phyloP scores from a whole-genome alignment of 2,797 vertebrate genomes.

The Graptemys geographica region DNA sequence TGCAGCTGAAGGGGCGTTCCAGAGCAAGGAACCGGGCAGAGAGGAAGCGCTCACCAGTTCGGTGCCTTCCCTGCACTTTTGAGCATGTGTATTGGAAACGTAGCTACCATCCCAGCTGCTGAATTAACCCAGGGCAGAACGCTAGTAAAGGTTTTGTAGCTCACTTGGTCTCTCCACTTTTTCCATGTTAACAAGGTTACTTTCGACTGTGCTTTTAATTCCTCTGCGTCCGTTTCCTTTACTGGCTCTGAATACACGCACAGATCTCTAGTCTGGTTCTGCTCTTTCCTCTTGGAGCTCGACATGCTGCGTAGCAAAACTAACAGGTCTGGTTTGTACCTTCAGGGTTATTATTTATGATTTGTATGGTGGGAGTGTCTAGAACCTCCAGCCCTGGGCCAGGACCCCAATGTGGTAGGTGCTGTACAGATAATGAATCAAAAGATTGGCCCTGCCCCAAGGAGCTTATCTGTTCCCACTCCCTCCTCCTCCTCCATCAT shows the following conservation, averaged over 20 bases:
- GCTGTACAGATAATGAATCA: neutral
- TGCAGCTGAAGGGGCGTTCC: neutral
- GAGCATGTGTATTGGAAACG: neutral
- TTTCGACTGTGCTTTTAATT: slow-evolving; percentile 48
- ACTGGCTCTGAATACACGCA: slow-evolving; percentile 52
- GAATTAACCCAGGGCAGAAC: neutral
- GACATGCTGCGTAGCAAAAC: accelerated
- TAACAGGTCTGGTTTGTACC: accelerated
- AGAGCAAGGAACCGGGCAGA: neutral
- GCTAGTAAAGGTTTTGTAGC: neutral
- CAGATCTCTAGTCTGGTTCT: slow-evolving; percentile 33
- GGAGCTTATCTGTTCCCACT: neutral
- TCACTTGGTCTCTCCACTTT: accelerated
- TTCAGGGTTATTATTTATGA: neutral
- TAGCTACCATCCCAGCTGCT: neutral
- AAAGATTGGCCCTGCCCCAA: neutral
- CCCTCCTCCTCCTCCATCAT: neutral
- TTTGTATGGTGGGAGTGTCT: neutral
- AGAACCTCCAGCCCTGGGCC: neutral
- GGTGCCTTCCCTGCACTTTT: neutral
- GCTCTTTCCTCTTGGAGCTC: slow-evolving; percentile 34
- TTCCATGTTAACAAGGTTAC: neutral
- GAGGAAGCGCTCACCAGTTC: neutral
- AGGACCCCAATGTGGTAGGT: neutral
- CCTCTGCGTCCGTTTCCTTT: neutral